Evolutionary conservation across 2,888 invertebrate species (phyloP).

Genomic region (Pyrocoelia pectoralis): DNA sequence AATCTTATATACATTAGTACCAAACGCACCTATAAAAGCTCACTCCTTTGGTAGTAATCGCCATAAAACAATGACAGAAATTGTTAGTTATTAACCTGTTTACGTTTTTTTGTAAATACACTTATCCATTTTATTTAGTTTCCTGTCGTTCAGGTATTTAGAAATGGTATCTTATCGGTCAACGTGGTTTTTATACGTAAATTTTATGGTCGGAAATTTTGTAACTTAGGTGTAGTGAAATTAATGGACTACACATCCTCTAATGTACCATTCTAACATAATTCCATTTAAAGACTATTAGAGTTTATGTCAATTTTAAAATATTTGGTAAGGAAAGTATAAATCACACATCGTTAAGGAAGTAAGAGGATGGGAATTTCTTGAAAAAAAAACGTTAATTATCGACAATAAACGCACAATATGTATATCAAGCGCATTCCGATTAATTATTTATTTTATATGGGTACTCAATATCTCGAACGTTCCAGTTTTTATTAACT

Average conservation of each 20-base stretch:
- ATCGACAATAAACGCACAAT: background rate
- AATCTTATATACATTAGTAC: too few species aligned
- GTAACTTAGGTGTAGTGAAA: constrained; percentile 1
- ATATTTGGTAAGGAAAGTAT: background rate
- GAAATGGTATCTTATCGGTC: background rate
- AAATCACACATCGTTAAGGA: background rate
- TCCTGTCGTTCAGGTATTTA: background rate
- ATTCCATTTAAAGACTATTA: too few species aligned
- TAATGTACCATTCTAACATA: background rate
- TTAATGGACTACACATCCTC: background rate
- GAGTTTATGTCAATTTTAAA: background rate
- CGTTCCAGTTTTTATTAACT: constrained; percentile 4
- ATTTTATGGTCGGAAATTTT: background rate
- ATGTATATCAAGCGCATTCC: background rate
- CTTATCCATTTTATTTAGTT: background rate
- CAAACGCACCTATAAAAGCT: too few species aligned
- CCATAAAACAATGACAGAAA: too few species aligned
- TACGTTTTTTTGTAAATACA: too few species aligned
- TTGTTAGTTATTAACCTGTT: too few species aligned
- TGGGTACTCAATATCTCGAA: background rate
- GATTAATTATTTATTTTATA: constrained; percentile 6
- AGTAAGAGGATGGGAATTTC: background rate
- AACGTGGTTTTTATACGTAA: background rate
- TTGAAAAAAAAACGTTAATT: too few species aligned
- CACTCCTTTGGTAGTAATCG: too few species aligned